Percentiles rank a stretch among this genome's conserved stretches.
These are phyloP conservation scores for Oscheius sp. DNA, from an alignment of 2,888 invertebrate species.

Conservation along the genomic window DNA sequence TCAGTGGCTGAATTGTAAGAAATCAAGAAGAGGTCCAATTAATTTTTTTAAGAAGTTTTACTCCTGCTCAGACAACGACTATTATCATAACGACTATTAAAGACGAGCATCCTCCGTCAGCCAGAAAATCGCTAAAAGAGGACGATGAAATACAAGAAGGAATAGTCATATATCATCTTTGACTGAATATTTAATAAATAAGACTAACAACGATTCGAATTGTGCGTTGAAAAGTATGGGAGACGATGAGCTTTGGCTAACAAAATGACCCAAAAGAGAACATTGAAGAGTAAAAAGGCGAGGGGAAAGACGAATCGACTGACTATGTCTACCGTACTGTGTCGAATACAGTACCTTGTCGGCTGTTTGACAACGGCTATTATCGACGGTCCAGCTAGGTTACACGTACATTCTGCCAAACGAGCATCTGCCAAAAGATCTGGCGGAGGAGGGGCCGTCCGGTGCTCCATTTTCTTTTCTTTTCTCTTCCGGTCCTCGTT, in stretches of 20 bases:
- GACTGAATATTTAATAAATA: background rate
- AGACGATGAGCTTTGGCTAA: slow-evolving; percentile 54
- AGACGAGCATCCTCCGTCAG: background rate
- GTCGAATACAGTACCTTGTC: slow-evolving; percentile 49
- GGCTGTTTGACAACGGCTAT: slow-evolving; percentile 50
- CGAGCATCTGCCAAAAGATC: slow-evolving; percentile 59
- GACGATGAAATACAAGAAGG: background rate
- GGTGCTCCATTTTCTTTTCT: slow-evolving; percentile 47
- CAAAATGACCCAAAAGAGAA: slow-evolving; percentile 57
- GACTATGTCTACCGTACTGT: slow-evolving; percentile 59
- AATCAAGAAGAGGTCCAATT: background rate
- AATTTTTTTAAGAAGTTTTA: background rate
- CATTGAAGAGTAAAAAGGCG: slow-evolving; percentile 56
- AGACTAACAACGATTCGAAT: slow-evolving; percentile 13
- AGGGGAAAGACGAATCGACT: slow-evolving; percentile 52
- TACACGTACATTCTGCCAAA: slow-evolving; percentile 60
- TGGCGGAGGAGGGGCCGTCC: slow-evolving; percentile 51
- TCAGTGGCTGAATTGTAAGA: too few species aligned
- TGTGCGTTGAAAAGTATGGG: slow-evolving; percentile 42
- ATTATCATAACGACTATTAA: too few species aligned
- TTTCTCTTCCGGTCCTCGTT: slow-evolving; percentile 53
- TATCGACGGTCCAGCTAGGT: slow-evolving; percentile 43
- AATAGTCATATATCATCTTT: background rate
- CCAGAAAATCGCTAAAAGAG: background rate
- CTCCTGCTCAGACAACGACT: background rate